phyloP scores from a whole-genome alignment of 2,888 invertebrate genomes.

The Folsomia candida region DNA sequence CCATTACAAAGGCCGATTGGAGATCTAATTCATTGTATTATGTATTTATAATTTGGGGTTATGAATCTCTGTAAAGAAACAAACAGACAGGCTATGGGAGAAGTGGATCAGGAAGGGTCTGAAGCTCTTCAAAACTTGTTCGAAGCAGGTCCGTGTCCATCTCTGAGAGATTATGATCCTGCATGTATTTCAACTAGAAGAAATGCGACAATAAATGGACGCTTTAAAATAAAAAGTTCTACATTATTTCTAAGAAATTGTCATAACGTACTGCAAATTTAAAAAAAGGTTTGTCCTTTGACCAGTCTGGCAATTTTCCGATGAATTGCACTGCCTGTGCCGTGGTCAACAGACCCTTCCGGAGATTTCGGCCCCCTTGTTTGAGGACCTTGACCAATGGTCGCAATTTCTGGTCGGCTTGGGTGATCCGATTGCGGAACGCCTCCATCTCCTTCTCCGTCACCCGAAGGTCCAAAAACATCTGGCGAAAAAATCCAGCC shows the following conservation, averaged over 20 bases:
- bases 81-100: conserved; percentile 43
- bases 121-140: not conserved
- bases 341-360: too few species aligned
- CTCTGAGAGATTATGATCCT: not conserved
- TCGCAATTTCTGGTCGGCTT: not conserved
- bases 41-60: conserved; percentile 25
- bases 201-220: not conserved
- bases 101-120: too few species aligned
- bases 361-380: not conserved
- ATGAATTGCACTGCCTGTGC: too few species aligned
- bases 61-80: conserved; percentile 37
- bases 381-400: not conserved
- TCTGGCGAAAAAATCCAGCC: too few species aligned
- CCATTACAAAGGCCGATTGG: not conserved
- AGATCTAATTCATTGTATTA: not conserved
- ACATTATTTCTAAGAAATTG: not conserved
- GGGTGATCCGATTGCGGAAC: not conserved
- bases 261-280: not conserved
- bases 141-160: not conserved
- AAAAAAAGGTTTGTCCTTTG: not conserved
- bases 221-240: not conserved
- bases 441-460: not conserved
- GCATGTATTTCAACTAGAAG: not conserved
- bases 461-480: not conserved
- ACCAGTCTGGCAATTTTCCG: too few species aligned